phyloP scores from a whole-genome alignment of 1,140 invertebrate species.

The Metopolophium dirhodum region DNA sequence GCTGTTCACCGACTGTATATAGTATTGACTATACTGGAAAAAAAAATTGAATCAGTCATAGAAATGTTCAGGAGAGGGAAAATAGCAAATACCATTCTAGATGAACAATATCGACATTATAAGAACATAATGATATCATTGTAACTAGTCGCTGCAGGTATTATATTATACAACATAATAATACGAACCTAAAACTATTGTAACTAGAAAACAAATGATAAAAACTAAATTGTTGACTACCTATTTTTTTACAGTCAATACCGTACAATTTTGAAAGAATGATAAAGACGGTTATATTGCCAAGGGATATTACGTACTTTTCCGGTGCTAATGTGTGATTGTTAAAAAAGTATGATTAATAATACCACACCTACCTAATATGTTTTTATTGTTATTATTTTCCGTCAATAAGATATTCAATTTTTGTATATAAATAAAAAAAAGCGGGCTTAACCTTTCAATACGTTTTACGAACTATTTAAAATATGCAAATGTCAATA shows the following conservation, averaged over 20 bases:
- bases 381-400: not conserved
- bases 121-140: not conserved
- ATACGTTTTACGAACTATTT: not conserved
- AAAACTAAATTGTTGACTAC: not conserved
- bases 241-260: not conserved
- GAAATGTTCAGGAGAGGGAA: not conserved
- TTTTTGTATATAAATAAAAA: not conserved
- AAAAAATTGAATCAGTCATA: not conserved
- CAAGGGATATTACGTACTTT: not conserved
- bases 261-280: not conserved
- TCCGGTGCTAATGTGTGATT: not conserved
- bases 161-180: not conserved
- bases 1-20: not conserved
- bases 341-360: not conserved
- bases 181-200: not conserved
- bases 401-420: not conserved
- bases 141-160: not conserved
- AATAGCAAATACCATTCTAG: not conserved
- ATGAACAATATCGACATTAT: not conserved
- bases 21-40: not conserved
- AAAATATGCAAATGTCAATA: not conserved
- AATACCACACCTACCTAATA: not conserved
- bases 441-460: too few relatives aligned
- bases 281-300: not conserved
- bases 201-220: not conserved